phyloP scores from a whole-genome alignment of 1,140 invertebrate genomes.

The Orius insidiosus region DNA sequence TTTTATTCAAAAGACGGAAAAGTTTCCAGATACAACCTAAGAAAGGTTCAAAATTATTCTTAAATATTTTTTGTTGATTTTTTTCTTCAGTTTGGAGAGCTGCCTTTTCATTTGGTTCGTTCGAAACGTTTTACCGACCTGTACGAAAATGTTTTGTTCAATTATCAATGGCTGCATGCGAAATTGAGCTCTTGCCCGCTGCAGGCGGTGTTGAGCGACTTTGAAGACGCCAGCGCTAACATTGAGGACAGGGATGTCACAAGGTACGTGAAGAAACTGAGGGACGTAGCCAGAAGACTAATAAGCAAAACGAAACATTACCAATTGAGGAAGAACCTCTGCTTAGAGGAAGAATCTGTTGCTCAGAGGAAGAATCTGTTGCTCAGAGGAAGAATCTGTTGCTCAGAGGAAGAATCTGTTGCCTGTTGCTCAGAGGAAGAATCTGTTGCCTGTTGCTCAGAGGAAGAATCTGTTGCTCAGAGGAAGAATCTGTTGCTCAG shows the following conservation, averaged over 20 bases:
- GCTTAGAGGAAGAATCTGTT: too few relatives aligned
- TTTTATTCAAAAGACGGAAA: conserved; percentile 79
- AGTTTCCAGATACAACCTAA: conserved; percentile 66
- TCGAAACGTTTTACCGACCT: conserved; percentile 82
- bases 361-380: too few relatives aligned
- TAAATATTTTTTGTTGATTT: neutral
- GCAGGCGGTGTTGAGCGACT: conserved; percentile 84
- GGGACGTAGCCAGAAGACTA: too few relatives aligned
- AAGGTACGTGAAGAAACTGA: too few relatives aligned
- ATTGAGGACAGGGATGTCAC: conserved; percentile 70
- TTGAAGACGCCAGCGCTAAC: conserved; percentile 79
- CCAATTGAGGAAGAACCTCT: too few relatives aligned
- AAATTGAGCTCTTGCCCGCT: conserved; percentile 89
- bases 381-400: too few relatives aligned
- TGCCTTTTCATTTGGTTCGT: conserved; percentile 85
- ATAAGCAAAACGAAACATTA: too few relatives aligned
- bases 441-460: too few relatives aligned
- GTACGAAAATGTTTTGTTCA: conserved; percentile 87
- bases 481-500: too few relatives aligned
- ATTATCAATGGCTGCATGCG: conserved; percentile 94
- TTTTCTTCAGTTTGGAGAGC: conserved; percentile 64
- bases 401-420: too few relatives aligned
- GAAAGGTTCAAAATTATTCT: conserved; percentile 47
- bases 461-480: too few relatives aligned
- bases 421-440: too few relatives aligned